Conservation (phyloP, 2,113 vertebrate genomes). For the Callithrix jacchus region DNA sequence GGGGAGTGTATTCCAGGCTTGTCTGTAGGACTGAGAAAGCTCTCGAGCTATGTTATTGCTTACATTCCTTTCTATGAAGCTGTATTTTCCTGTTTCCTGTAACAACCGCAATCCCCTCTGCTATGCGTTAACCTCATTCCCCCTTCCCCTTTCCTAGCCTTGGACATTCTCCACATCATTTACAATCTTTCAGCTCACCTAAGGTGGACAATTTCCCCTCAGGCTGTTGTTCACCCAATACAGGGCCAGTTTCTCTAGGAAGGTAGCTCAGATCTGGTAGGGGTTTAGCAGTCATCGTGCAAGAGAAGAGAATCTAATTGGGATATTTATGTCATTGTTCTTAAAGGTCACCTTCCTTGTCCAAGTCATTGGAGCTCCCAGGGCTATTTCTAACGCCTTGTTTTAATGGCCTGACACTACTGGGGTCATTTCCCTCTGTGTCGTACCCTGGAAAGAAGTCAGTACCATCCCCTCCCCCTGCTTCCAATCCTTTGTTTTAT, state of each 20-base stretch:
- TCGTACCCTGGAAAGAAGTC: neutral
- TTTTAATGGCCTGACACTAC: neutral
- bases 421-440: neutral
- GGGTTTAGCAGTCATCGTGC: neutral
- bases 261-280: neutral
- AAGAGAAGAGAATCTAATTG: conserved; percentile 35
- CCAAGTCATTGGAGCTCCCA: neutral
- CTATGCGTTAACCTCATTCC: neutral
- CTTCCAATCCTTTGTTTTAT: conserved; percentile 28
- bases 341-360: conserved; percentile 58
- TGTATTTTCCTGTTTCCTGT: neutral
- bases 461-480: neutral
- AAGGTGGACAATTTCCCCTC: neutral
- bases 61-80: neutral
- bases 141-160: neutral
- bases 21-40: neutral
- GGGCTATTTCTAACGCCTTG: neutral
- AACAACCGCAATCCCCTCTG: neutral
- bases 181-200: neutral
- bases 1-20: neutral
- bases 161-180: neutral
- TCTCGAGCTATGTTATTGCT: neutral
- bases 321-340: conserved; percentile 24
- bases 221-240: neutral
- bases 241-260: neutral